phyloP scores from a whole-genome alignment of 2,888 invertebrate species.

The Pseudanteris insignis region DNA sequence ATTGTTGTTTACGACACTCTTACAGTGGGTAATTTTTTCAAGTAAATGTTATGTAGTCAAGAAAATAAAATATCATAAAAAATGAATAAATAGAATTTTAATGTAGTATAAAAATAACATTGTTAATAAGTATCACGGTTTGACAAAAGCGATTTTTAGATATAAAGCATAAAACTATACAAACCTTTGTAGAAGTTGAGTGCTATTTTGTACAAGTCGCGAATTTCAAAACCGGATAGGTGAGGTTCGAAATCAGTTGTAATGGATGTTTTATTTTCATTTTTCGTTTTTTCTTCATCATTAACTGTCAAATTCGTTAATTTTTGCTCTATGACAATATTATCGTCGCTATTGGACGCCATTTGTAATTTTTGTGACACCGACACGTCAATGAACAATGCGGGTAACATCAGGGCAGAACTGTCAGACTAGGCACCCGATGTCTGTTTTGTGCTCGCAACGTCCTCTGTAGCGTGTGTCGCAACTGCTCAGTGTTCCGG shows the following conservation, averaged over 20 bases:
- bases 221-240: conserved; percentile 64
- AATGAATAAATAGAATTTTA: no score
- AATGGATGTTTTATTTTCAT: conserved; percentile 46
- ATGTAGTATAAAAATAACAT: no score
- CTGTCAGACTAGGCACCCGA: no score
- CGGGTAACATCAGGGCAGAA: conserved; percentile 17
- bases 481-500: no score
- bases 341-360: conserved; percentile 57
- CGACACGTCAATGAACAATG: conserved; percentile 53
- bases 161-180: conserved; percentile 30
- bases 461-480: no score
- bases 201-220: conserved; percentile 89
- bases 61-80: no score
- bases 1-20: no score
- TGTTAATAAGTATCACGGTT: no score
- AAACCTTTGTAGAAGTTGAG: conserved; percentile 93
- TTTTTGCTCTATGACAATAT: conserved; percentile 51
- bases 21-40: no score
- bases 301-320: conserved; percentile 53
- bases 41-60: no score
- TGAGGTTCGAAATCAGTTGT: conserved; percentile 52
- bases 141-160: conserved; percentile 2
- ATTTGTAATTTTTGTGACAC: conserved; percentile 54
- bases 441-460: no score
- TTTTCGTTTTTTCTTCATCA: conserved; percentile 39